A percentile compares a stretch with the other conserved stretches of the same genome.
Evolutionary conservation across 2,888 invertebrate genomes (phyloP).

Genomic region (Erebia ligea): DNA sequence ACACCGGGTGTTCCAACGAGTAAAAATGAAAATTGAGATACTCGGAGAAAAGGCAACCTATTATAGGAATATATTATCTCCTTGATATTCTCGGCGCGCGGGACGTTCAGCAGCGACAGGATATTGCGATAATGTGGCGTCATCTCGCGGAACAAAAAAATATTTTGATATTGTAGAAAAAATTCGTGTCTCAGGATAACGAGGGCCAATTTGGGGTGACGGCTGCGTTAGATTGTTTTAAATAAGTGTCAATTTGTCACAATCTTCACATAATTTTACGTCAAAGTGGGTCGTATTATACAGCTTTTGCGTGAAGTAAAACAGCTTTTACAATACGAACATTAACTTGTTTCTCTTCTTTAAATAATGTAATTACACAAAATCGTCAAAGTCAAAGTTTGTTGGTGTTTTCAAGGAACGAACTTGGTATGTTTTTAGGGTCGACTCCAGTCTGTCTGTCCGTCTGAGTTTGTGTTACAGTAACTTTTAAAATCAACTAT

Average conservation of each 20-base stretch:
- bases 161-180: slow-evolving; percentile 63
- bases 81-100: slow-evolving; percentile 76
- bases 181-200: slow-evolving; percentile 25
- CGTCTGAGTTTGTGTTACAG: too few species aligned
- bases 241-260: slow-evolving; percentile 26
- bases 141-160: slow-evolving; percentile 68
- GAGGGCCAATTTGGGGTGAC: slow-evolving; percentile 21
- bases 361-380: too few species aligned
- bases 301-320: background rate
- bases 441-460: too few species aligned
- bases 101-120: slow-evolving; percentile 73
- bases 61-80: slow-evolving; percentile 78
- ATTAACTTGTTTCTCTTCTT: too few species aligned
- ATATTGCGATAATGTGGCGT: slow-evolving; percentile 78
- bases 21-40: slow-evolving; percentile 82
- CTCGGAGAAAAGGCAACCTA: slow-evolving; percentile 78
- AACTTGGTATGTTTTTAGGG: too few species aligned
- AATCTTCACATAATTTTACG: slow-evolving; percentile 12
- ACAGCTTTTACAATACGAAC: background rate
- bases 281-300: background rate
- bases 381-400: too few species aligned
- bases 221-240: slow-evolving; percentile 25
- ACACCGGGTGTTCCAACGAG: slow-evolving; percentile 78
- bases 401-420: too few species aligned
- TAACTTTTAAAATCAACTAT: too few species aligned